Base-by-base conservation (phyloP, 2,113 vertebrate genomes). In the Hydropotes inermis region DNA sequence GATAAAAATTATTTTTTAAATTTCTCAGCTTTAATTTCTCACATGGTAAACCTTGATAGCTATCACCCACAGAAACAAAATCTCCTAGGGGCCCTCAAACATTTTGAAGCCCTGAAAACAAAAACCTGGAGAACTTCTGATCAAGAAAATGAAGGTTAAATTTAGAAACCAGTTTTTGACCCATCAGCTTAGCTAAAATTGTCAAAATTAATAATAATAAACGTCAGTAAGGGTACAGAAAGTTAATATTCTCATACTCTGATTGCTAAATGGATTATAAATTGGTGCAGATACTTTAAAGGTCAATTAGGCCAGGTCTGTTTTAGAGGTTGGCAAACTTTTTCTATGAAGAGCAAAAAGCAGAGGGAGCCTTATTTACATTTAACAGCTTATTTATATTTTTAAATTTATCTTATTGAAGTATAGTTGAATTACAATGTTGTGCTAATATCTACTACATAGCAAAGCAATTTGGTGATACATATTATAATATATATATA, bases 201-300 rank as follows among this genome's bases (percentile, higher is more conserved):
- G 92, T 85, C 86, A 81, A 81, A 97, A 85, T 92, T 74, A 39
- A 33, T 36, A 89, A 39, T 52, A 93, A 19, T n/a, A 47, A 91
- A 36, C 79, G 23, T 57, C 76, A n/a, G 28, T 39, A 8, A 67
- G 7, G 28, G 2, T 25, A 67, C 1, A 8, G 11, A 14, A 64
- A 67, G 25, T 43, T 17, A 39, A 39, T 45, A 64, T 27, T 82
- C 52, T 85, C 8, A n/a, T n/a, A 64, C 3, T 90, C n/a, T 45
- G 67, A 60, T 58, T 12, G 33, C 5, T 60, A 45, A 70, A 83
- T 2, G 6, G 30, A 81, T 89, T 64, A 81, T 10, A 45, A 95
- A 17, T 76, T 70, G 16, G 19, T 33, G 57, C 1, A 30, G 2
- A 39, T 7, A 16, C 47, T 81, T 74, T 43, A 45, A 90, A 94